These are phyloP conservation scores for Tricholaema leucomelas DNA, from an alignment of 2,113 vertebrate genomes.

Conservation along the genomic window DNA sequence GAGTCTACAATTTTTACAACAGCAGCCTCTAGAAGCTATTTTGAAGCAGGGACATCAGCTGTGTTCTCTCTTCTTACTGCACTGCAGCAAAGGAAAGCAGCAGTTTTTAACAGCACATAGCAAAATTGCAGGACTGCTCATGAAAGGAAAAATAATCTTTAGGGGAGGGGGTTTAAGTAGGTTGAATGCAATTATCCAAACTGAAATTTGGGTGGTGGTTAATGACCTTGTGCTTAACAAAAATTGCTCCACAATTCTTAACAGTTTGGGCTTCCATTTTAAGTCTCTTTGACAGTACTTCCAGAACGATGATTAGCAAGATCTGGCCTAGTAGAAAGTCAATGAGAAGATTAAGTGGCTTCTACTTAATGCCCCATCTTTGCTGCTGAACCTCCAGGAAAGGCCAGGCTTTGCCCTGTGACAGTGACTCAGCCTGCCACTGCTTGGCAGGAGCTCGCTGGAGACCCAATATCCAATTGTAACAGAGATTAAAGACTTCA, in stretches of 20 bases:
- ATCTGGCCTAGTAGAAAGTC: not conserved
- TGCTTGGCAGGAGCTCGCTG: not conserved
- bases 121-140: conserved; percentile 25
- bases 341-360: conserved; percentile 8
- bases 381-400: not conserved
- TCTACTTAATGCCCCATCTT: conserved; percentile 6
- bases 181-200: conserved; percentile 54
- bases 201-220: conserved; percentile 41
- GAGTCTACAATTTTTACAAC: not conserved
- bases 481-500: not conserved
- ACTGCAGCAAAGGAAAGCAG: conserved; percentile 49
- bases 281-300: conserved; percentile 16
- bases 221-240: conserved; percentile 13
- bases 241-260: not conserved
- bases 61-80: not conserved
- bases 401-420: not conserved
- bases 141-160: conserved; percentile 43
- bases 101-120: conserved; percentile 42
- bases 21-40: not conserved
- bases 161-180: conserved; percentile 27
- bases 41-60: not conserved
- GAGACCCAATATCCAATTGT: not conserved
- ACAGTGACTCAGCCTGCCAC: not conserved
- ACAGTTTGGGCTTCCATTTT: not conserved
- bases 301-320: not conserved